Base-by-base conservation (phyloP, 2,113 vertebrate genomes). In the Pontoporia blainvillei region DNA sequence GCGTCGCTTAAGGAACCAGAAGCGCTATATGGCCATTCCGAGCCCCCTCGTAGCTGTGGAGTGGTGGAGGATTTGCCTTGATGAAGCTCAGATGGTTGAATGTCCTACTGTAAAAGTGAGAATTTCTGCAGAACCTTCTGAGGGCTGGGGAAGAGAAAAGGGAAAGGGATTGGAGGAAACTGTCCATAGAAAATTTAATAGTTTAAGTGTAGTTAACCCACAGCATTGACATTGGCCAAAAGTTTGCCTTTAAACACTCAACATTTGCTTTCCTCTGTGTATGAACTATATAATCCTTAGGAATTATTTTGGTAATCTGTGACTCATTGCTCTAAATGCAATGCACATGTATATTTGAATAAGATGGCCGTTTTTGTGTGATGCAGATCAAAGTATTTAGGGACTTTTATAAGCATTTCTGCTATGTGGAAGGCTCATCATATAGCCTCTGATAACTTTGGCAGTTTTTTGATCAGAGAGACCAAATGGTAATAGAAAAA, bases 41-140 rank as follows among this genome's bases (percentile, higher is more conserved):
- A 99, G 99, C 95, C 99, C 99, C 0, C 97, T 99, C 64, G 99
- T 99, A 34, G 99, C 99, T 0, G 99, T 99, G 97, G 99, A 99
- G 97, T 99, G 99, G 99, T 99, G 99, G 99, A 98, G 99, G 89
- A 99, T 99, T 97, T 99, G 99, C 97, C 98, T 99, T 61, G 99
- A 99, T 86, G 99, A 99, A 98, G 99, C 99, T 34, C 99, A 99
- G 97, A 99, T 99, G 99, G 99, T 99, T 49, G 99, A 99, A 87
- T 99, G 99, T 95, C 99, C 99, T 71, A 99, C 99, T 59, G 99
- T 99, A 2, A 99, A 99, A 99, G 99, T 99, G 95, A 98, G 98
- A 25, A 18, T 27, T 95, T 94, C 27, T 88, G 10, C 17, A 81
- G 34, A 90, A n/a, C 64, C 52, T 91, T 52, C 36, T 49, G n/a